Evolutionary conservation across 2,888 invertebrate species (phyloP).

Genomic region (Caenorhabditis sp.): DNA sequence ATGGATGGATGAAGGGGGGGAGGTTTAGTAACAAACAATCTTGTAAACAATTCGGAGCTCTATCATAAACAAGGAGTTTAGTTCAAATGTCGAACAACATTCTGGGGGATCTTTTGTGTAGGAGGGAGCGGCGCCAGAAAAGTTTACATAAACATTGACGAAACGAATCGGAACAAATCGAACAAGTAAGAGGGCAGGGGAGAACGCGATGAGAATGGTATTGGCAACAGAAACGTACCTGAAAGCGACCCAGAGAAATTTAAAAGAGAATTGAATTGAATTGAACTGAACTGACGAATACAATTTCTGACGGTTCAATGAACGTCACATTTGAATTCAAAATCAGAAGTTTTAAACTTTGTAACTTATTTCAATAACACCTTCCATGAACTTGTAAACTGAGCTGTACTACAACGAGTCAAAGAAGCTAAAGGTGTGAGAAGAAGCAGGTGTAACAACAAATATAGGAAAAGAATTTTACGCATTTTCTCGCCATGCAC

Average conservation of each 20-base stretch:
- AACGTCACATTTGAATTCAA: too few species aligned
- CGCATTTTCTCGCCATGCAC: conserved; percentile 23
- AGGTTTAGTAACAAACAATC: conserved; percentile 39
- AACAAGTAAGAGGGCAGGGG: not conserved
- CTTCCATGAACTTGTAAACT: not conserved
- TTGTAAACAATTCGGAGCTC: conserved; percentile 45
- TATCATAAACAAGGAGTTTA: conserved; percentile 45
- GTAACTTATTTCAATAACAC: too few species aligned
- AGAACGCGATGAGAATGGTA: not conserved
- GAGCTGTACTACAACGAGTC: not conserved
- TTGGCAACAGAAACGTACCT: not conserved
- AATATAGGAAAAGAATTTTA: conserved; percentile 16
- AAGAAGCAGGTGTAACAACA: conserved; percentile 28
- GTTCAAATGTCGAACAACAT: conserved; percentile 43
- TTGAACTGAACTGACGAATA: too few species aligned
- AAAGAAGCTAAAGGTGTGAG: conserved; percentile 15
- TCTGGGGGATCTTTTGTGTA: conserved; percentile 17
- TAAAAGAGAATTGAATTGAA: not conserved
- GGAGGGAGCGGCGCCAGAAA: conserved; percentile 6
- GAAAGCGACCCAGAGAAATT: too few species aligned
- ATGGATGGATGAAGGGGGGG: conserved; percentile 9
- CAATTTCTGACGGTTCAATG: not conserved
- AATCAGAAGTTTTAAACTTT: too few species aligned
- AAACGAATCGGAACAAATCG: conserved; percentile 5
- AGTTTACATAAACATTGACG: conserved; percentile 15